Evolutionary conservation across 2,113 vertebrate species (phyloP), one percentile per base, ranked within the genome.

Genomic region (Monopterus albus): DNA sequence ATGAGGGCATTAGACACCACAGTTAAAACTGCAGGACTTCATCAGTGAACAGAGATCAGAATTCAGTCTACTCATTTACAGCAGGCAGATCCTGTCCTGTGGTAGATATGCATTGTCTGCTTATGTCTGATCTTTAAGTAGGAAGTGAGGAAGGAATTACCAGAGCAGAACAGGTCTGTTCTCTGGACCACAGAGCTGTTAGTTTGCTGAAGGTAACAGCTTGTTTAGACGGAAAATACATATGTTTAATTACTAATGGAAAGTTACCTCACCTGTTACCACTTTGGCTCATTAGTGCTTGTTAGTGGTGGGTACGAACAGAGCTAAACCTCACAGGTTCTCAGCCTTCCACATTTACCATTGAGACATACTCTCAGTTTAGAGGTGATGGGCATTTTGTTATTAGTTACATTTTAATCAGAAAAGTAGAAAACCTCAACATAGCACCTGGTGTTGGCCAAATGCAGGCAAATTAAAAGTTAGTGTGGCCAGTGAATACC

Each of bases 1-100:
- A 64, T 76, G 65, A 82, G 66, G 70, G 68, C 55, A 12, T 78
- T 82, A 78, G 88, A 88, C 77, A 83, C 78, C 67, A 82, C 83
- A 82, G 80, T 89, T 88, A 88, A 81, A 75, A 49, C 56, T 55
- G 63, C 35, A 31, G 39, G 1, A 69, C 77, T 63, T 39, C 36
- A 66, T 81, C 85, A 79, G 74, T 6, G 14, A 31, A 2, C 14
- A 18, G 23, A 5, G 35, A 26, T 2, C 43, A 10, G 64, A 61
- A 81, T 60, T 53, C 36, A 39, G 43, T 26, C n/a, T n/a, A 61
- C 52, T 70, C 62, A 67, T 80, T 42, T 57, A 53, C 68, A 43
- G 61, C 63, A 25, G 62, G 2, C 53, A 39, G 63, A 26, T 50
- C 46, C 46, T 64, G 76, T 70, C 63, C 28, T 3, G 50, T 39